Evolutionary conservation across 2,888 invertebrate genomes (phyloP), one percentile per base, ranked within the genome.

Genomic region (Ecdyonurus torrentis): DNA sequence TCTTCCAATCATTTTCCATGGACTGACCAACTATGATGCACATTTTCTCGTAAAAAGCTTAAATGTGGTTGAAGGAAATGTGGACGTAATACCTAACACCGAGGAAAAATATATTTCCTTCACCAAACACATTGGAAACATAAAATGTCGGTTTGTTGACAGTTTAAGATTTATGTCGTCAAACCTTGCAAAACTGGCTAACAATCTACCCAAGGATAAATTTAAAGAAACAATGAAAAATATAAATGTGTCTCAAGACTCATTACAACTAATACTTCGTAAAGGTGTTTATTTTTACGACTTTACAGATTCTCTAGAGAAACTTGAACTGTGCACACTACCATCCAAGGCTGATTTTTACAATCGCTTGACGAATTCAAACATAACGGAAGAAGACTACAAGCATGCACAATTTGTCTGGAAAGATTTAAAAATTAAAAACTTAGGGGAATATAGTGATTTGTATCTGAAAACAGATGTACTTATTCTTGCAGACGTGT

Each of bases 361-460:
- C 64, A 63, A 59, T 63, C 18, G 37, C 65, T 22, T 64, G 15
- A 62, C 18, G 1, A 62, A 61, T 5, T 61, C 53, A 7, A 18
- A 61, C 37, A 66, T 68, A 37, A 58, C 64, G 1, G 62, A 65
- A 18, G 63, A 65, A 20, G 68, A 68, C 50, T 69, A 69, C 58
- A 37, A 52, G 2, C 67, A 68, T 61, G 69, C 68, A 1, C 59
- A 65, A 37, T 62, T 64, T 2, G 68, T 70, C 2, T 71, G 67
- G 67, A 61, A 64, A 15, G 19, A 19, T 18, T 68, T 70, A 2
- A 60, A 60, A 23, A 60, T 60, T 23, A 60, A 60, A 58, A 58
- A 19, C 19, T 19, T 58, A 23, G 58, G 60, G 18, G n/a, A 60
- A 22, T 64, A 61, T 18, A 24, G 20, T 18, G 25, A 22, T 25